Evolutionary conservation across 2,113 vertebrate species (phyloP), one percentile per base, ranked within the genome.

Genomic region (Labeo catla): DNA sequence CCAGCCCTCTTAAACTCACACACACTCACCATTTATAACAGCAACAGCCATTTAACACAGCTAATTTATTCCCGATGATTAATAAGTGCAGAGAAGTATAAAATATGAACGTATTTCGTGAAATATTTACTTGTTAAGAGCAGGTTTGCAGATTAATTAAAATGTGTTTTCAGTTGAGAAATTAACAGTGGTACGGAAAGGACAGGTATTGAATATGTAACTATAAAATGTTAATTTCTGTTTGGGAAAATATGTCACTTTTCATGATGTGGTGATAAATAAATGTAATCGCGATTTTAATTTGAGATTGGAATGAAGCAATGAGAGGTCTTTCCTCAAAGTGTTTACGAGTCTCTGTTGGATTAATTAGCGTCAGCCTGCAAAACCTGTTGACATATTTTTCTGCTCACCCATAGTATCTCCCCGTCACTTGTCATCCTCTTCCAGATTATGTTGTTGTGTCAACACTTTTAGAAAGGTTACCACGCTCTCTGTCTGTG

Each of bases 341-440:
- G 28, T 80, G 28, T 80, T 72, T 34, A 65, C 52, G 59, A 6
- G 59, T 87, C 83, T 66, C 68, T 74, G 6, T 84, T 76, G 86
- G 83, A 50, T 80, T 84, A 84, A 87, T 87, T 84, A 84, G 66
- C 52, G 4, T 76, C 83, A 66, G 73, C n/a, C 49, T 70, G 21
- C 77, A 52, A 66, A 84, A 52, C 23, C 66, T 59, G 45, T 34
- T 73, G 86, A 87, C 65, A 49, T 66, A 28, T 84, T 84, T 15
- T 76, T 70, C 73, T 36, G 23, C 57, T 80, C 57, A 81, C 45
- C 82, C 78, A n/a, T 19, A 78, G 73, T 66, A 47, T 79, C 43
- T 65, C 54, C 28, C 6, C 28, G 6, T 84, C 61, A 36, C 83
- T 49, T 11, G 45, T 45, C 80, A 81, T 78, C 76, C 61, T 76